Conservation (phyloP, 2,888 invertebrate species). For the Orthosia gracilis region DNA sequence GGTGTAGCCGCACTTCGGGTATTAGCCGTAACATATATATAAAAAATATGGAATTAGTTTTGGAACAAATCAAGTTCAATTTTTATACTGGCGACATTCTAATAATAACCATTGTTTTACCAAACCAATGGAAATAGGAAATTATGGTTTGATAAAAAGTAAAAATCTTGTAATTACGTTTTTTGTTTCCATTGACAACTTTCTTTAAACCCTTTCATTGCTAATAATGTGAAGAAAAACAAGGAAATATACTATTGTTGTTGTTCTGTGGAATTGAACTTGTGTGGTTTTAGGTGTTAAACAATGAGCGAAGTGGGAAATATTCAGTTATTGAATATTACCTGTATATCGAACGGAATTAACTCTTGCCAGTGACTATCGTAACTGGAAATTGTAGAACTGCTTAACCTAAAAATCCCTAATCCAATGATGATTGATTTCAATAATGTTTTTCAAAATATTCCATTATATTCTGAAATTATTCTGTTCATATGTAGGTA, state of each 20-base stretch:
- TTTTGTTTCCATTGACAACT: background rate
- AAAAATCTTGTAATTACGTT: no score
- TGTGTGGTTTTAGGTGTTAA: background rate
- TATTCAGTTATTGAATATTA: constrained; percentile 24
- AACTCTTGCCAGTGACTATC: no score
- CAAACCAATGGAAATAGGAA: constrained; percentile 23
- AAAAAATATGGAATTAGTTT: background rate
- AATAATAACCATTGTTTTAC: constrained; percentile 21
- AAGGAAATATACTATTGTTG: constrained; percentile 8
- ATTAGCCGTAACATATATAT: no score
- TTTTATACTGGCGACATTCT: background rate
- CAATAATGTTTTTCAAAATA: background rate
- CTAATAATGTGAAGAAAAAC: background rate
- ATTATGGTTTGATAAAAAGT: background rate
- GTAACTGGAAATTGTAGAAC: no score
- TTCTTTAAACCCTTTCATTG: background rate
- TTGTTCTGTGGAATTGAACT: constrained; percentile 17
- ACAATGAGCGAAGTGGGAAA: background rate
- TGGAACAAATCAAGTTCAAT: background rate
- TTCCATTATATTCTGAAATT: no score
- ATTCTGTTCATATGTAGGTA: no score
- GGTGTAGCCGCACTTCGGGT: no score
- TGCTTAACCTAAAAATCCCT: background rate
- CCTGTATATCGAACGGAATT: background rate
- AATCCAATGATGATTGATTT: background rate